phyloP scores from a whole-genome alignment of 64 coral and sea anemone genomes.

The Catalaphyllia jardinei region DNA sequence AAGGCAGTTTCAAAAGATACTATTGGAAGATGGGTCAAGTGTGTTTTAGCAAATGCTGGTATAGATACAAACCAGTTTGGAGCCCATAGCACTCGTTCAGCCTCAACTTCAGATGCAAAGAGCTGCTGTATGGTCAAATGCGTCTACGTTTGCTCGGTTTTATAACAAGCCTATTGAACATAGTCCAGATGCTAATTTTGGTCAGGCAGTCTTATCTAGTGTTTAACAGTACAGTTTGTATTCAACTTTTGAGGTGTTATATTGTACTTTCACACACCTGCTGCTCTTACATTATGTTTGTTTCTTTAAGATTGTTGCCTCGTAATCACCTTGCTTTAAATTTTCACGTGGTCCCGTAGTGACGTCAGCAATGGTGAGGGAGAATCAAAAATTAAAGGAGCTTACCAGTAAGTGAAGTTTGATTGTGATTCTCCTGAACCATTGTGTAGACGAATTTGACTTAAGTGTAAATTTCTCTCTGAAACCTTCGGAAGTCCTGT shows the following conservation, averaged over 20 bases:
- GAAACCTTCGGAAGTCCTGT: too few relatives aligned
- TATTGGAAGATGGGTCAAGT: conserved; percentile 52
- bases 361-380: too few relatives aligned
- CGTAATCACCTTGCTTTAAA: too few relatives aligned
- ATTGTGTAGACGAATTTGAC: too few relatives aligned
- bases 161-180: conserved; percentile 62
- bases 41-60: conserved; percentile 32
- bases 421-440: too few relatives aligned
- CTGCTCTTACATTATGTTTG: not conserved
- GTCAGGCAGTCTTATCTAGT: conserved; percentile 2
- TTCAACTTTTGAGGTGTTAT: not conserved
- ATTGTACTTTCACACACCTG: conserved; percentile 7
- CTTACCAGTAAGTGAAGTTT: too few relatives aligned
- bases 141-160: conserved; percentile 48
- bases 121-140: conserved; percentile 66
- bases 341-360: too few relatives aligned
- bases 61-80: conserved; percentile 51
- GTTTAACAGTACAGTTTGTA: conserved; percentile 6
- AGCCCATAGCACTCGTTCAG: conserved; percentile 60
- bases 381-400: too few relatives aligned
- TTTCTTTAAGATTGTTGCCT: not conserved
- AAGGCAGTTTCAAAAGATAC: conserved; percentile 57
- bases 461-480: too few relatives aligned
- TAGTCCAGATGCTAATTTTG: conserved; percentile 3
- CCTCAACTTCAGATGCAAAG: conserved; percentile 50